phyloP scores from a whole-genome alignment of 2,888 invertebrate genomes.

The Drosophila testacea region DNA sequence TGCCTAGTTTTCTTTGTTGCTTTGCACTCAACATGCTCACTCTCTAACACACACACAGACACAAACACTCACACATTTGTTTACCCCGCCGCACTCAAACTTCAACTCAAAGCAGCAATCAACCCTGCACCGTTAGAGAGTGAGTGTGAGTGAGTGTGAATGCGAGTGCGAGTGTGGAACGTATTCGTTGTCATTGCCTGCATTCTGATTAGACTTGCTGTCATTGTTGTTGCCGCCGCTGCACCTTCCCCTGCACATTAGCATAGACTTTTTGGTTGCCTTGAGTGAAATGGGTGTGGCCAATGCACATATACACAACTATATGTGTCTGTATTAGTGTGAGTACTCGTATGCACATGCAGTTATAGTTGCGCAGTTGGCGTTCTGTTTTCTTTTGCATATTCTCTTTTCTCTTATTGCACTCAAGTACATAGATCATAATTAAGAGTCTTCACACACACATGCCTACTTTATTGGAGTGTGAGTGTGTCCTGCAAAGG shows the following conservation, averaged over 20 bases:
- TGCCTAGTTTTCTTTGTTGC: conserved; percentile 65
- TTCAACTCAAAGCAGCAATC: conserved; percentile 50
- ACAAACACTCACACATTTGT: conserved; percentile 22
- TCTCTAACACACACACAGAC: conserved; percentile 27
- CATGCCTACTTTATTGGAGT: neutral
- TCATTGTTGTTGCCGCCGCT: conserved; percentile 44
- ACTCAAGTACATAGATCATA: conserved; percentile 58
- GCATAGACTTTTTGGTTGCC: conserved; percentile 62
- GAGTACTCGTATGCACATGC: conserved; percentile 31
- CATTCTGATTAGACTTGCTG: conserved; percentile 74
- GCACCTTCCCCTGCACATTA: conserved; percentile 62
- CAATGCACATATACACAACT: conserved; percentile 37
- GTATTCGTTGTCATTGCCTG: conserved; percentile 66
- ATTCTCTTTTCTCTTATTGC: conserved; percentile 44
- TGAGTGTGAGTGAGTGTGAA: conserved; percentile 10
- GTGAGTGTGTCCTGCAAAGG: conserved; percentile 28
- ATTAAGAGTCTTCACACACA: conserved; percentile 46
- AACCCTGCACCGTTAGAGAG: conserved; percentile 69
- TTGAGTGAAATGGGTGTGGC: conserved; percentile 80
- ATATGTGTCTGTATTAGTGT: conserved; percentile 1
- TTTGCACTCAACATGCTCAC: conserved; percentile 53
- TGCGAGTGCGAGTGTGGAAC: conserved; percentile 64
- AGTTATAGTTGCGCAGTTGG: conserved; percentile 68
- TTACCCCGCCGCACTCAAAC: conserved; percentile 48
- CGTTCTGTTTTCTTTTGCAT: conserved; percentile 51